Percentiles rank a stretch among this genome's conserved stretches.
phyloP scores from a whole-genome alignment of 2,888 invertebrate genomes.

The Sialis fuliginosa region DNA sequence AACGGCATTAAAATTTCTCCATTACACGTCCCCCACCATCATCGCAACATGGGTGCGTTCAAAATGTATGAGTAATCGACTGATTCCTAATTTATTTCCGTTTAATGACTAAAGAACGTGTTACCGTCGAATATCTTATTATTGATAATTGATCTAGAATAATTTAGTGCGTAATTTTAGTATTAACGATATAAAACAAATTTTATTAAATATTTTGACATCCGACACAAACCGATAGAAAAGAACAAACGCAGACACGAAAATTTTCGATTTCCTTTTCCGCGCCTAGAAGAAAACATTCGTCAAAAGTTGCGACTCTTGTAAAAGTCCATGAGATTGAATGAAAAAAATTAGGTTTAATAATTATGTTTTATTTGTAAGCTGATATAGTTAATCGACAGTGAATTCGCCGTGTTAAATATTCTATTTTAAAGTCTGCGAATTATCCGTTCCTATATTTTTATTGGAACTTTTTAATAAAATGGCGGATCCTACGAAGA shows the following conservation, averaged over 20 bases:
- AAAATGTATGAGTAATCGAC: background rate
- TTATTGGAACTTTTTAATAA: constrained; percentile 23
- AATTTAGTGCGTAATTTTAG: too few species aligned
- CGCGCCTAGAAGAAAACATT: background rate
- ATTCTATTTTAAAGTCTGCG: background rate
- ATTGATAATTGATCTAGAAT: too few species aligned
- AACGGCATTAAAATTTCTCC: constrained; percentile 6
- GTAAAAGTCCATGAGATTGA: background rate
- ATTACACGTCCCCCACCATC: constrained; percentile 6
- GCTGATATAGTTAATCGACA: background rate
- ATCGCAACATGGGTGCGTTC: constrained; percentile 1
- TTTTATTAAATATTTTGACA: too few species aligned
- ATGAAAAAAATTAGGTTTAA: background rate
- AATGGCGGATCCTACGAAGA: constrained; percentile 68
- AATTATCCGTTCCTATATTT: background rate
- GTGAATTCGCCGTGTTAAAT: background rate
- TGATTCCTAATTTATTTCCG: background rate
- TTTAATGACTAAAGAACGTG: too few species aligned
- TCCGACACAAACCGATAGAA: background rate
- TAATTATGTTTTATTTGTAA: background rate
- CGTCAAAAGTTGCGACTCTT: background rate
- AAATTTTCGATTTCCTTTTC: background rate
- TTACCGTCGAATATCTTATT: too few species aligned
- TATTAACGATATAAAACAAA: too few species aligned
- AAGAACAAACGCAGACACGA: background rate